A percentile compares a stretch with the other conserved stretches of the same genome.
Conservation (phyloP, 1,140 invertebrate species). For the Lysiphlebus fabarum region DNA sequence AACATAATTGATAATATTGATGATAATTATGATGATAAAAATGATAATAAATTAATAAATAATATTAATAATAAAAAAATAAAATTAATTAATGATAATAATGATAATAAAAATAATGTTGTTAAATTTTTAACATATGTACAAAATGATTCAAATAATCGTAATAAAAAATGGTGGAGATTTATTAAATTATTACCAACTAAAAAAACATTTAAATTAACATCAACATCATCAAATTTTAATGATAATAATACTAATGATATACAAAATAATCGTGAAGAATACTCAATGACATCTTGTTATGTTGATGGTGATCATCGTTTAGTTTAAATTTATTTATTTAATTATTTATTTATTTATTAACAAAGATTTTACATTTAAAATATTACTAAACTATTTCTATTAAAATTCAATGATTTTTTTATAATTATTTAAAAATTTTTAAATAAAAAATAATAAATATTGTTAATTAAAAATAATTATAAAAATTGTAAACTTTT, state of each 20-base stretch:
- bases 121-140: neutral
- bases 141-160: neutral
- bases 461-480: too few relatives aligned
- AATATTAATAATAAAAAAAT: too few relatives aligned
- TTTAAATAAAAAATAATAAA: too few relatives aligned
- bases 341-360: too few relatives aligned
- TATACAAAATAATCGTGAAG: constrained; percentile 30
- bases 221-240: constrained; percentile 22
- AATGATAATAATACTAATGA: constrained; percentile 27
- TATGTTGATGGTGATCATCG: constrained; percentile 39
- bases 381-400: too few relatives aligned
- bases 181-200: constrained; percentile 44
- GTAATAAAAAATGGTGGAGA: constrained; percentile 44
- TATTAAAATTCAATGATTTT: too few relatives aligned
- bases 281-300: constrained; percentile 43
- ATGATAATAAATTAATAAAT: neutral
- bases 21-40: neutral
- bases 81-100: neutral
- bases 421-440: too few relatives aligned
- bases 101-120: constrained; percentile 10
- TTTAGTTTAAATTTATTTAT: constrained; percentile 39
- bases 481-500: too few relatives aligned
- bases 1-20: neutral
- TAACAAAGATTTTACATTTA: too few relatives aligned
- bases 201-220: constrained; percentile 32